Evolutionary conservation across 2,113 vertebrate genomes (phyloP), one percentile per base, ranked within the genome.

Genomic region (Xenopus borealis): DNA sequence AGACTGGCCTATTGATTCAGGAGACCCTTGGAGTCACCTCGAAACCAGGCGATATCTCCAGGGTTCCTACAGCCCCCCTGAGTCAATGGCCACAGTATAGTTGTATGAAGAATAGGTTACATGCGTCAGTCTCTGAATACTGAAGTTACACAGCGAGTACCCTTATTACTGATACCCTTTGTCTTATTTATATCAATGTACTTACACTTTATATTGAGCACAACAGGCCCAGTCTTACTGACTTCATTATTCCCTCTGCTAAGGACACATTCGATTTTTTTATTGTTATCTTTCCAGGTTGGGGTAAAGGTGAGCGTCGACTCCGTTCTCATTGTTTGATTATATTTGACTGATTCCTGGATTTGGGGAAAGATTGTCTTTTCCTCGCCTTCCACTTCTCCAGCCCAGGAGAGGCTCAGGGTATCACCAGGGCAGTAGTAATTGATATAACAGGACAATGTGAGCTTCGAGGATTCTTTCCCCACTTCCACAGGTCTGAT

Each of bases 201-300:
- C 74, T 70, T 70, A 76, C 74, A 19, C 40, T 44, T 20, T 1
- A 76, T 59, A 20, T 70, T 45, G 3, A 76, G 59, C 23, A 23
- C 46, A 7, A 75, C 19, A 13, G 7, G 63, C 27, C 17, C 30
- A 13, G 3, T 69, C 4, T 55, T 62, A 3, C 10, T n/a, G 3
- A 27, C 19, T 23, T 16, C 10, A 16, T 0, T 4, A 27, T 23
- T 10, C 18, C 3, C 10, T 19, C 59, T 13, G 1, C 16, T 9
- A 17, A 76, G 58, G 2, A 64, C 18, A 19, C 74, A 76, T n/a
- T 14, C 46, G n/a, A 76, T 23, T 7, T 23, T 64, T 62, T 70
- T 40, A 11, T 70, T 76, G 47, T 76, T 4, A 18, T 76, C 59
- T 23, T 17, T 18, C 74, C 74, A 76, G 12, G 59, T 17, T n/a